A percentile compares a stretch with the other conserved stretches of the same genome.
phyloP scores from a whole-genome alignment of 2,888 invertebrate genomes.

The Yponomeuta malinellus region DNA sequence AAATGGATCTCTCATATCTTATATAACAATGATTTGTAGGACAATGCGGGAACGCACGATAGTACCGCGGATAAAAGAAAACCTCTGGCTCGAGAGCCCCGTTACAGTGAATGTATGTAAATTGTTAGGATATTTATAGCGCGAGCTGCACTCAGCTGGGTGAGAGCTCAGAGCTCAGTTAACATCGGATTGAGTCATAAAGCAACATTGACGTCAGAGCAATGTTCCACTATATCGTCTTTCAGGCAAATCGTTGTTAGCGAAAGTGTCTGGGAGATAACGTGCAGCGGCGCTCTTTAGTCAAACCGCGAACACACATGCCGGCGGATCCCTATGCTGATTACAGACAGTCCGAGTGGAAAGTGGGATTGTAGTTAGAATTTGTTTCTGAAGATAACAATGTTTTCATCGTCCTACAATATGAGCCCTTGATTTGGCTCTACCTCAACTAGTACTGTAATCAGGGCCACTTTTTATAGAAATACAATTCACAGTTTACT shows the following conservation, averaged over 20 bases:
- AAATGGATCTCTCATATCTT: no score
- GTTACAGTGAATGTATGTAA: constrained; percentile 34
- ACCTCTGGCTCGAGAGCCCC: no score
- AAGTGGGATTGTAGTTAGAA: no score
- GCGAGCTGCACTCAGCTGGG: constrained; percentile 67
- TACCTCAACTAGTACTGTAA: no score
- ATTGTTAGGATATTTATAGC: constrained; percentile 64
- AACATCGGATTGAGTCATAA: constrained; percentile 66
- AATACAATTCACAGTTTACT: no score
- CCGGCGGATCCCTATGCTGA: background rate
- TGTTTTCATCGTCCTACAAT: no score
- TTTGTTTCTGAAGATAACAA: no score
- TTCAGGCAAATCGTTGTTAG: constrained; percentile 19
- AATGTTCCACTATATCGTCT: constrained; percentile 28
- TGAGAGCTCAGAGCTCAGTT: constrained; percentile 53
- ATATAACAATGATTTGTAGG: no score
- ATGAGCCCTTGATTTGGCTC: no score
- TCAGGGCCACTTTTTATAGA: no score
- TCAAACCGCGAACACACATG: background rate
- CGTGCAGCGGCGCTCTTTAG: background rate
- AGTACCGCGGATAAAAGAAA: no score
- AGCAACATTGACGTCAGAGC: constrained; percentile 65
- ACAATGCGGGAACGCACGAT: no score
- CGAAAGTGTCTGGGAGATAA: constrained; percentile 21
- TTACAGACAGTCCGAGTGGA: background rate